These are phyloP conservation scores for Alectoris magna DNA, from an alignment of 2,797 vertebrate genomes.

Conservation along the genomic window DNA sequence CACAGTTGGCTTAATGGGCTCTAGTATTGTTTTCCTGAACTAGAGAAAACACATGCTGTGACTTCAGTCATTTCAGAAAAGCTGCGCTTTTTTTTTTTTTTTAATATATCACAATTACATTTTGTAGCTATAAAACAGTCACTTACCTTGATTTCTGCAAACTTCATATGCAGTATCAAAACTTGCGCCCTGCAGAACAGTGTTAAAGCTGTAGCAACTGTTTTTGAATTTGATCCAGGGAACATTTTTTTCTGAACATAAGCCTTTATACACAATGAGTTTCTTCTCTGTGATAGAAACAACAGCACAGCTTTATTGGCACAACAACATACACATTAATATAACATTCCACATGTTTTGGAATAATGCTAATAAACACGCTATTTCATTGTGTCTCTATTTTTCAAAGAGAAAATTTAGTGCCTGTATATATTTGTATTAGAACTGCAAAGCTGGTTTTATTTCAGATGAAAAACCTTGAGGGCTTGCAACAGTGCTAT, in stretches of 20 bases:
- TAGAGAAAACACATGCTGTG: not conserved
- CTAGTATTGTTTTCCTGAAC: not conserved
- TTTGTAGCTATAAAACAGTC: not conserved
- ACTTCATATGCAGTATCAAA: constrained; percentile 88
- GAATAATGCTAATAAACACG: constrained; percentile 19
- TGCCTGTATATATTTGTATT: not conserved
- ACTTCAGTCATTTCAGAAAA: constrained; percentile 7
- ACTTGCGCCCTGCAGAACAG: constrained; percentile 82
- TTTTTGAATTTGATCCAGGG: constrained; percentile 90
- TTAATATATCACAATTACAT: not conserved
- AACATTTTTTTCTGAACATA: constrained; percentile 83
- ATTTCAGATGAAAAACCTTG: not conserved
- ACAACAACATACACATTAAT: constrained; percentile 34
- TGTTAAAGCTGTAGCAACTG: constrained; percentile 93
- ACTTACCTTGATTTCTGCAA: constrained; percentile 90
- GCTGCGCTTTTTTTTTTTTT: rapidly evolving
- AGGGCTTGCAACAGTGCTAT: not conserved
- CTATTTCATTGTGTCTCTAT: not conserved
- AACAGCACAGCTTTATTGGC: constrained; percentile 62
- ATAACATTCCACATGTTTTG: constrained; percentile 13
- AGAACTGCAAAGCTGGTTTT: not conserved
- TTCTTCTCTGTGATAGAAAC: constrained; percentile 82
- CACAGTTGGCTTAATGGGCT: not conserved
- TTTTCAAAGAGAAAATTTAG: not conserved
- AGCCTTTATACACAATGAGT: constrained; percentile 73